Conservation (phyloP, 2,888 invertebrate species). For the Drosophila emarginata region DNA sequence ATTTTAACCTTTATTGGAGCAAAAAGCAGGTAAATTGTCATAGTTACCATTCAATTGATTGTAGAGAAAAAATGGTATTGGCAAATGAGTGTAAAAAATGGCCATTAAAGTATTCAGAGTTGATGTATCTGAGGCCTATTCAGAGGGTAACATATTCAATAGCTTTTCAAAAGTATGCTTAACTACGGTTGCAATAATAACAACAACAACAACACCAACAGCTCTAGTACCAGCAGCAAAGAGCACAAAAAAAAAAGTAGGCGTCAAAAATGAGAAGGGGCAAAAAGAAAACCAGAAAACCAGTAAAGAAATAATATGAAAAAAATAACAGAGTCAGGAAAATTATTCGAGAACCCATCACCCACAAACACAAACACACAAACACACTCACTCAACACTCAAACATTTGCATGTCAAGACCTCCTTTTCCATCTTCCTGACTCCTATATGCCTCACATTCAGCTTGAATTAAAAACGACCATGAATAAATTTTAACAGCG, state of each 20-base stretch:
- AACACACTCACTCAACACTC: conserved; percentile 23
- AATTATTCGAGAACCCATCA: conserved; percentile 39
- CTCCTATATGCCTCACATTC: conserved; percentile 27
- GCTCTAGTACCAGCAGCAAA: conserved; percentile 32
- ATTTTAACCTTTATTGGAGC: too few species aligned
- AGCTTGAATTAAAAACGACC: conserved; percentile 69
- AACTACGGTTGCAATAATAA: conserved; percentile 41
- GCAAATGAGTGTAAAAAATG: conserved; percentile 69
- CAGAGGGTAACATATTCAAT: conserved; percentile 65
- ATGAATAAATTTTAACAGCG: conserved; percentile 74
- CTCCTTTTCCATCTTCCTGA: conserved; percentile 24
- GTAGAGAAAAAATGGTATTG: conserved; percentile 17
- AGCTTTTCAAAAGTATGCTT: conserved; percentile 72
- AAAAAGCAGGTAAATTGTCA: neutral
- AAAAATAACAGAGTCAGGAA: conserved; percentile 29
- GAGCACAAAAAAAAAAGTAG: conserved; percentile 16
- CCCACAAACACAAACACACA: conserved; percentile 29
- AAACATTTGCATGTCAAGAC: conserved; percentile 71
- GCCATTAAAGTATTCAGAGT: conserved; percentile 51
- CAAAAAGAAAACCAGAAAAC: neutral
- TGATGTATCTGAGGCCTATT: conserved; percentile 5
- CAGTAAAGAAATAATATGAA: conserved; percentile 13
- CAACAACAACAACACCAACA: conserved; percentile 41
- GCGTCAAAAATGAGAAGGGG: conserved; percentile 4
- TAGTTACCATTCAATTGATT: conserved; percentile 6